Conservation (phyloP, 2,797 vertebrate genomes). For the Moxostoma hubbsi region DNA sequence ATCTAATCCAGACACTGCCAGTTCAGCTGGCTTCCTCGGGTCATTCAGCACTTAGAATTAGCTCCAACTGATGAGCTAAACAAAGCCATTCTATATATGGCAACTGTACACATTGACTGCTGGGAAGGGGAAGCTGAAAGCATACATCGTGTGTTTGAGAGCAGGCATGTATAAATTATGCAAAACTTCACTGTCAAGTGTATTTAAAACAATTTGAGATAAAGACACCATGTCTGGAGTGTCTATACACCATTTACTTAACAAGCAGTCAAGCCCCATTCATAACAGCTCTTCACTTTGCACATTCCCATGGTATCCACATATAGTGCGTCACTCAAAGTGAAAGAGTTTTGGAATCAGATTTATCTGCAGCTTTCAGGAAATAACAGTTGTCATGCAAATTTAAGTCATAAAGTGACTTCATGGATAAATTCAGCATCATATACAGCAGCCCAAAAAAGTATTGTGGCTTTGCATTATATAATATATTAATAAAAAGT, state of each 20-base stretch:
- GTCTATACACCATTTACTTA: background rate
- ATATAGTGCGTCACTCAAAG: background rate
- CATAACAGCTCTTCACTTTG: background rate
- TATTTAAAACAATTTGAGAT: background rate
- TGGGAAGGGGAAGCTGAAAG: constrained; percentile 15
- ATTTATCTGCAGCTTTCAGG: constrained; percentile 19
- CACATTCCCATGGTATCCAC: background rate
- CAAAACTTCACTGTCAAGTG: background rate
- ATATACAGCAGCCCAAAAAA: background rate
- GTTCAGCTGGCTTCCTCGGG: constrained; percentile 37
- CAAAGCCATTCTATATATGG: constrained; percentile 39
- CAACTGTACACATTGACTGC: constrained; percentile 11
- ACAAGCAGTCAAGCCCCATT: constrained; percentile 1
- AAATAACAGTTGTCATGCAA: background rate
- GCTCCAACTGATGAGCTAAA: constrained; percentile 39
- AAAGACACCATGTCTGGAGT: background rate
- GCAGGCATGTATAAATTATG: background rate
- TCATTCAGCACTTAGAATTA: constrained; percentile 43
- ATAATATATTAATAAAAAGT: too few relatives aligned
- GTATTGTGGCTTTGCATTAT: too few relatives aligned
- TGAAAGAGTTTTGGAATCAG: background rate
- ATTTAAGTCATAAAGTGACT: background rate
- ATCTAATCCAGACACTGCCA: constrained; percentile 34
- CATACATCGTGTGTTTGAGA: background rate
- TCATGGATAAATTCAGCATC: background rate